A percentile compares a stretch with the other conserved stretches of the same genome.
phyloP scores from a whole-genome alignment of 2,888 invertebrate species.

The Meandrusa payeni region DNA sequence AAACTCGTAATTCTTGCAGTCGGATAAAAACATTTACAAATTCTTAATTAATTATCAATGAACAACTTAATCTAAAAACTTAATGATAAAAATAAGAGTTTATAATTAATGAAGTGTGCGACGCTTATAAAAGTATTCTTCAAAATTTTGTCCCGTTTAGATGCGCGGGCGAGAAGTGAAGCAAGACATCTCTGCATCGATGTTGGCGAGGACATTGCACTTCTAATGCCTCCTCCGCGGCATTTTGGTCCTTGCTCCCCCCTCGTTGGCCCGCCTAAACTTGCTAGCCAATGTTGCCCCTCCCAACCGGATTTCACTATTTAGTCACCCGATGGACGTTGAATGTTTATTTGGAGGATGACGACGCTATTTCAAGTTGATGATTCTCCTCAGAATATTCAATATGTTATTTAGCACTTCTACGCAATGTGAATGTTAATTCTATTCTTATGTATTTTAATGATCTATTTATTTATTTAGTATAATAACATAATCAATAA shows the following conservation, averaged over 20 bases:
- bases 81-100: too few relatives aligned
- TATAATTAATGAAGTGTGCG: slow-evolving; percentile 10
- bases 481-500: too few relatives aligned
- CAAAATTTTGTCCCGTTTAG: slow-evolving; percentile 51
- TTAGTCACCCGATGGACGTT: slow-evolving; percentile 48
- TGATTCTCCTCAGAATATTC: slow-evolving; percentile 2
- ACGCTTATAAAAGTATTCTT: slow-evolving; percentile 42
- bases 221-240: slow-evolving; percentile 53
- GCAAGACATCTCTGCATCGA: slow-evolving; percentile 63
- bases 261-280: slow-evolving; percentile 65
- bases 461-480: too few relatives aligned
- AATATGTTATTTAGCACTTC: slow-evolving; percentile 6
- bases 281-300: slow-evolving; percentile 64
- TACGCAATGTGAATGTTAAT: slow-evolving; percentile 7
- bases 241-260: slow-evolving; percentile 61
- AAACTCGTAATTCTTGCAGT: too few relatives aligned
- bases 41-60: too few relatives aligned
- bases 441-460: background rate
- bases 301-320: slow-evolving; percentile 71
- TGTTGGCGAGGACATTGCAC: slow-evolving; percentile 80
- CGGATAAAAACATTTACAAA: too few relatives aligned
- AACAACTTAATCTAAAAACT: too few relatives aligned
- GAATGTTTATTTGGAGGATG: slow-evolving; percentile 31
- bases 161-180: slow-evolving; percentile 44
- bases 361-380: slow-evolving; percentile 17